These are phyloP conservation scores for Eublepharis macularius DNA, from an alignment of 2,113 vertebrate species.

Conservation along the genomic window DNA sequence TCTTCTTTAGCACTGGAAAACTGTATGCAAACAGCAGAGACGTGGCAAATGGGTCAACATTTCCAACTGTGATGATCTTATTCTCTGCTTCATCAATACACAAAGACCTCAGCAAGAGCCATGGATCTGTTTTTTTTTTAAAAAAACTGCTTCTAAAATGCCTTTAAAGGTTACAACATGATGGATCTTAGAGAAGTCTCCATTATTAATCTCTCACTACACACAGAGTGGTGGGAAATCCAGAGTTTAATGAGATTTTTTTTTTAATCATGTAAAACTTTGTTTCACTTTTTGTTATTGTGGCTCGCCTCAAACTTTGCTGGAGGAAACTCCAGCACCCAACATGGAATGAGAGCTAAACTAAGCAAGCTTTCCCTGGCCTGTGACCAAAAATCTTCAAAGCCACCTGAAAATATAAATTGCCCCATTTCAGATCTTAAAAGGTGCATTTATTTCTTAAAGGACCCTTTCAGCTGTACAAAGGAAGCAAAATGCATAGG, in stretches of 20 bases:
- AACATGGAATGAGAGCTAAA: conserved; percentile 26
- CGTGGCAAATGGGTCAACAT: background rate
- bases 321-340: conserved; percentile 27
- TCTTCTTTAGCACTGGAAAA: background rate
- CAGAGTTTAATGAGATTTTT: background rate
- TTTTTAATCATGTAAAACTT: background rate
- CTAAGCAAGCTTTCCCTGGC: background rate
- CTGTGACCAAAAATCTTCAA: conserved; percentile 30
- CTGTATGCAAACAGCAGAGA: background rate
- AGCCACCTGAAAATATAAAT: conserved; percentile 45
- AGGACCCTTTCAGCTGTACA: background rate
- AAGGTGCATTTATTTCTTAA: conserved; percentile 11
- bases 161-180: conserved; percentile 28
- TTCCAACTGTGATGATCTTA: background rate
- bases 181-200: conserved; percentile 28
- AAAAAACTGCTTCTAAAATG: conserved; percentile 3
- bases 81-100: background rate
- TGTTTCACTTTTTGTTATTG: conserved; percentile 15
- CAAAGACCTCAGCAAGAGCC: background rate
- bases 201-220: conserved; percentile 5
- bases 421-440: conserved; percentile 14
- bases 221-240: accelerated
- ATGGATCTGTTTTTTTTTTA: background rate
- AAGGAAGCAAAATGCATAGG: background rate
- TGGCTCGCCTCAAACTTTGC: conserved; percentile 27